Evolutionary conservation across 2,888 invertebrate species (phyloP), one percentile per base, ranked within the genome.

Genomic region (Athetis lepigone): DNA sequence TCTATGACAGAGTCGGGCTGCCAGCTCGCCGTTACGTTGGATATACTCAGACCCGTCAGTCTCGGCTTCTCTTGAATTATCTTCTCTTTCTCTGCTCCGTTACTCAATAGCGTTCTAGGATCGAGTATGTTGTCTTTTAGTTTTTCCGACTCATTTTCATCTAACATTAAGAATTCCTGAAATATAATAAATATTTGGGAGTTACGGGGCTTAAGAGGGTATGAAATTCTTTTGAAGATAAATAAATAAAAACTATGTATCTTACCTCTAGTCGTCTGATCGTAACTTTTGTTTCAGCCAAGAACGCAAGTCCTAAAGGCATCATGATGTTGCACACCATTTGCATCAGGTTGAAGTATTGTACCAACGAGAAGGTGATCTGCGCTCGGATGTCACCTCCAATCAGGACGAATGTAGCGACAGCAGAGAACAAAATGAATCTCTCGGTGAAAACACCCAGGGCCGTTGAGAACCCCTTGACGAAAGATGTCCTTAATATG

Each of bases 371-470:
- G 88, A 97, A 98, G 0, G 97, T 97, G 79, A 96, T 96, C 52
- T 96, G 96, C 0, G 96, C 95, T 85, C 96, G 90, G 69, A 92
- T 92, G 3, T 88, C 81, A 36, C 96, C 96, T 0, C 97, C 97
- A 70, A 96, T 85, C 1, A 97, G 88, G 33, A 97, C 97, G 79
- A 96, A 98, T 0, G 97, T 95, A 25, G 97, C 95, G 43, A 99
- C 95, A 1, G 98, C 98, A 43, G 97, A 95, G 86, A 97, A 98
- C 4, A 98, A 92, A 18, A 98, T 97, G 70, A 98, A 96, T 67
- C 98, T 96, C 82, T 98, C 97, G 0, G 98, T 98, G 84, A 98
- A 98, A 16, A 98, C 97, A 82, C 96, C 96, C 59, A 96, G 85
- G 0, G 97, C 96, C 40, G 96, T 90, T 3, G 96, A 96, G 75